Evolutionary conservation across 2,797 vertebrate genomes (phyloP).

Genomic region (Potorous gilbertii): DNA sequence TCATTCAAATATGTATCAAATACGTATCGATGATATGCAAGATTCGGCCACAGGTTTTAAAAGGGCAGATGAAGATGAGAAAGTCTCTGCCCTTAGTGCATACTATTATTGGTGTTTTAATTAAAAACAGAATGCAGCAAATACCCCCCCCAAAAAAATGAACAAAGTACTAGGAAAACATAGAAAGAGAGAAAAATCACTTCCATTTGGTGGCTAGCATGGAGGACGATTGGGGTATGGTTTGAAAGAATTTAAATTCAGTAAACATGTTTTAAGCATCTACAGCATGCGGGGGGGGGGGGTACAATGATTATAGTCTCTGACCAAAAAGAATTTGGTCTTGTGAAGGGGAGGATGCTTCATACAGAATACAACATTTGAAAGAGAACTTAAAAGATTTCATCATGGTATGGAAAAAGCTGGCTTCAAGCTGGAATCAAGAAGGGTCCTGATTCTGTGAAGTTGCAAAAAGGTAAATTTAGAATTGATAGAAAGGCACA

Average conservation of each 20-base stretch:
- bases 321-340: neutral
- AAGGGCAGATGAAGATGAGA: neutral
- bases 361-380: neutral
- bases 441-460: neutral
- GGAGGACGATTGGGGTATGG: neutral
- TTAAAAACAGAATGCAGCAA: neutral
- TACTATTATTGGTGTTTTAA: neutral
- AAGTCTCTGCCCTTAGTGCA: neutral
- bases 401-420: neutral
- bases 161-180: neutral
- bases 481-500: neutral
- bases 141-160: neutral
- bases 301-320: neutral
- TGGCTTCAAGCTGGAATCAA: neutral
- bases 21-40: neutral
- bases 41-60: neutral
- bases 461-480: constrained; percentile 39
- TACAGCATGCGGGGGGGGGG: neutral
- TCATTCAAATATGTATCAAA: neutral
- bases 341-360: neutral
- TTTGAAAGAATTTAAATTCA: neutral
- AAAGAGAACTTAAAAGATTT: neutral
- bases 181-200: neutral
- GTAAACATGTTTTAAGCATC: neutral
- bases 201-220: neutral